These are phyloP conservation scores for Daubentonia madagascariensis DNA, from an alignment of 2,113 vertebrate genomes.

Conservation along the genomic window DNA sequence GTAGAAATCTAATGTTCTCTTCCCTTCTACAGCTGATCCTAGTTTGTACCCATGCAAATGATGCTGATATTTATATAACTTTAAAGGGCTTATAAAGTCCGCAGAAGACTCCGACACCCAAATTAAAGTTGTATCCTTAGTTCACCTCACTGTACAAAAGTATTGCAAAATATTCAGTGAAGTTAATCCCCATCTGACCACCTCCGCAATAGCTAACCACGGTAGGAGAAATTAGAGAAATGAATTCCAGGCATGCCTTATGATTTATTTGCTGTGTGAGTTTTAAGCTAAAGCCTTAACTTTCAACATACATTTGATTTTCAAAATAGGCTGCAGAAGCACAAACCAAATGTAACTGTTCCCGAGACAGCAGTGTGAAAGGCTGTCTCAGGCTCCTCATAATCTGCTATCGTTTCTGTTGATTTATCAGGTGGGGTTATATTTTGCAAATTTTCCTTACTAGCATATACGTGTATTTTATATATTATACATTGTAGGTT, in stretches of 20 bases:
- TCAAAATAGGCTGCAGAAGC: constrained; percentile 35
- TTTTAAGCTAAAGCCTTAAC: constrained; percentile 32
- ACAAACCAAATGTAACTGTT: neutral
- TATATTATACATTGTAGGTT: neutral
- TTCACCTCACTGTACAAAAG: constrained; percentile 41
- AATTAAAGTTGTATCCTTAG: constrained; percentile 67
- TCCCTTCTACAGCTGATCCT: constrained; percentile 23
- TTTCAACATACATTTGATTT: constrained; percentile 55
- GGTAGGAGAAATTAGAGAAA: constrained; percentile 39
- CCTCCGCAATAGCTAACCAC: neutral
- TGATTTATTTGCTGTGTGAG: constrained; percentile 55
- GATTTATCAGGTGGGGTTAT: neutral
- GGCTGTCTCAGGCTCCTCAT: neutral
- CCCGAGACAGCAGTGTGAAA: neutral
- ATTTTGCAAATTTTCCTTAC: constrained; percentile 34
- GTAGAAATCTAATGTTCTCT: constrained; percentile 38
- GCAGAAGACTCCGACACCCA: constrained; percentile 43
- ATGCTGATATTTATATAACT: constrained; percentile 57
- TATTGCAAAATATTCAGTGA: constrained; percentile 48
- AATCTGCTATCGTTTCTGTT: neutral
- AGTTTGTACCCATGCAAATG: constrained; percentile 51
- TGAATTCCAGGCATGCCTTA: constrained; percentile 35
- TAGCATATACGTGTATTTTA: neutral
- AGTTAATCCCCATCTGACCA: constrained; percentile 50
- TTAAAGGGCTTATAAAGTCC: constrained; percentile 54